These are phyloP conservation scores for Wasmannia auropunctata DNA, from an alignment of 1,140 invertebrate genomes.

Conservation along the genomic window DNA sequence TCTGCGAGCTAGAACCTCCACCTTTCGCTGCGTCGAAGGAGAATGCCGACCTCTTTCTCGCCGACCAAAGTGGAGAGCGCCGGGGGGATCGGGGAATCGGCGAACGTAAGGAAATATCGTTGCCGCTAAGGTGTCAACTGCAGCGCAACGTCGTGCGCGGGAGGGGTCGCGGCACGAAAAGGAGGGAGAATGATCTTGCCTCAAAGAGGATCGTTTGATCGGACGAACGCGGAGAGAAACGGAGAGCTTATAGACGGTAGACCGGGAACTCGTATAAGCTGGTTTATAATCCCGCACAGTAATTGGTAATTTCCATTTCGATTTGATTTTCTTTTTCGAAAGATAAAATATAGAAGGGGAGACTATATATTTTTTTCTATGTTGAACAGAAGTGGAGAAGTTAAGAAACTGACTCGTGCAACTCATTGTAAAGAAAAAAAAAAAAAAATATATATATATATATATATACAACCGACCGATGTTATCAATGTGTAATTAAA, in stretches of 20 bases:
- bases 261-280: constrained; percentile 6
- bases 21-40: not conserved
- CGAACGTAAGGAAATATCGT: constrained; percentile 68
- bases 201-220: constrained; percentile 52
- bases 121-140: constrained; percentile 68
- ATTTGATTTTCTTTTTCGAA: not conserved
- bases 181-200: constrained; percentile 11
- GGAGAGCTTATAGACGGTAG: too few relatives aligned
- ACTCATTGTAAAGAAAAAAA: constrained; percentile 10
- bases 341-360: not conserved
- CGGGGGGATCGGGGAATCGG: not conserved
- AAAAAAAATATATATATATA: too few relatives aligned
- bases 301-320: not conserved
- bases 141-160: constrained; percentile 42
- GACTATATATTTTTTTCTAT: not conserved
- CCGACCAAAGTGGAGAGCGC: constrained; percentile 2
- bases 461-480: not conserved
- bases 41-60: constrained; percentile 35
- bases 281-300: not conserved
- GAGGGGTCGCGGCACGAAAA: not conserved
- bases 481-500: constrained; percentile 34
- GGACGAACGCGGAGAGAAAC: not conserved
- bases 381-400: not conserved
- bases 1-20: constrained; percentile 14
- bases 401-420: not conserved